Evolutionary conservation across 1,140 invertebrate species (phyloP), one percentile per base, ranked within the genome.

Genomic region (Tetramorium alpestre): DNA sequence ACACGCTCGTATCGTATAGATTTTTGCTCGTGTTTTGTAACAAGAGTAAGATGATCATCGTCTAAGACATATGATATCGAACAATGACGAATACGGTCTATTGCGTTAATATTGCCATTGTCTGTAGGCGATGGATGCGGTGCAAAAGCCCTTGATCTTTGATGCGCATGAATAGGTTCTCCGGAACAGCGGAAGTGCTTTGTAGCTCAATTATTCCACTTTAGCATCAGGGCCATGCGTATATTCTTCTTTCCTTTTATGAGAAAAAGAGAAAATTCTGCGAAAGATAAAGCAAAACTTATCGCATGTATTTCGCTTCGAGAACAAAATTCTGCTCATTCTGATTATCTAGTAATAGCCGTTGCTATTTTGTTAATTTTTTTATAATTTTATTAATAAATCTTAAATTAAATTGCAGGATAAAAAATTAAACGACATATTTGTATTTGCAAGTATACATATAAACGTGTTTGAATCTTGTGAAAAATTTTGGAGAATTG

Each of bases 141-240:
- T 78, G 87, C 67, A 88, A 88, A 86, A 85, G 62, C 80, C 85
- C 84, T 91, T 76, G 64, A 87, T 85, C 87, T 92, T 91, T 86
- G 86, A 89, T 44, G 49, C 75, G 73, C 86, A 62, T 90, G 91
- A 93, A 92, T 92, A 85, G 87, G 44, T 80, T 72, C 80, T 56
- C 80, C 58, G 56, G 89, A 76, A 62, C 75, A 89, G 58, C 86
- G 90, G 86, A 92, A 91, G 86, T 87, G 88, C 88, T 91, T 92
- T 93, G 90, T 91, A 88, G 82, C 80, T 89, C 88, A 91, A 93
- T 92, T 93, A 93, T 89, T 90, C 87, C 85, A 82, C 89, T 85
- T 88, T 38, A 54, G 85, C 81, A 88, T 90, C 72, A 85, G 67
- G 75, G 38, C 25, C 70, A 58, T 80, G 81, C 47, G 73, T 78